Evolutionary conservation across 2,797 vertebrate species (phyloP).

Genomic region (Merluccius polli): DNA sequence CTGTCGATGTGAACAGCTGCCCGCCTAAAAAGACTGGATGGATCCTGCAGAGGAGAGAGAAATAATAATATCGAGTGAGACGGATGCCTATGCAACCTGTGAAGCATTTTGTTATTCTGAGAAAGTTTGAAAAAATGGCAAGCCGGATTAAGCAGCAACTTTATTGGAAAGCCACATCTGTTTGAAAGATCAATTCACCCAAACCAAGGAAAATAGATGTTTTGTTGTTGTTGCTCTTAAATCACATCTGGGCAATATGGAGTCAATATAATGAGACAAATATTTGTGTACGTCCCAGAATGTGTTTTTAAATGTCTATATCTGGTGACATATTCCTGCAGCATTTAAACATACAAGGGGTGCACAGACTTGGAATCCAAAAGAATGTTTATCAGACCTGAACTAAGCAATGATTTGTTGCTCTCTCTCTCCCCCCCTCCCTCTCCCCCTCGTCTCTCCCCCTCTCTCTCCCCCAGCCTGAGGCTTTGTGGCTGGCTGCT

Average conservation of each 20-base stretch:
- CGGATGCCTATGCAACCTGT: constrained; percentile 57
- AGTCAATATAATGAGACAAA: constrained; percentile 36
- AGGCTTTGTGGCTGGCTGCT: constrained; percentile 65
- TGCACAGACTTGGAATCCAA: constrained; percentile 56
- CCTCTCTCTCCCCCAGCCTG: constrained; percentile 20
- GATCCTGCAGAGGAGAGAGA: constrained; percentile 42
- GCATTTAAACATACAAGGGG: constrained; percentile 32
- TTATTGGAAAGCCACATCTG: constrained; percentile 65
- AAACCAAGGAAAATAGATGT: constrained; percentile 33
- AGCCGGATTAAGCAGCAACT: constrained; percentile 57
- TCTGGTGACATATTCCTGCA: too few relatives aligned
- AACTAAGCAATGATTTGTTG: constrained; percentile 67
- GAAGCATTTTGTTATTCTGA: constrained; percentile 63
- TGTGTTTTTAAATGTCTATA: too few relatives aligned
- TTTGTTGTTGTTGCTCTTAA: constrained; percentile 17
- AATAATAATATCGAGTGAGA: constrained; percentile 49
- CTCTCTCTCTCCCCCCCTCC: constrained; percentile 32
- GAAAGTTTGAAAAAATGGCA: constrained; percentile 60
- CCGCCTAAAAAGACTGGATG: constrained; percentile 60
- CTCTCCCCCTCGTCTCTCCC: constrained; percentile 7
- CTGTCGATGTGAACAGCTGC: constrained; percentile 78
- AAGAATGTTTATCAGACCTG: constrained; percentile 64
- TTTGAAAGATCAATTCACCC: constrained; percentile 54
- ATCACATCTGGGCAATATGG: constrained; percentile 39
- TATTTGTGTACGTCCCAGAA: constrained; percentile 15